Percentiles rank a stretch among this genome's conserved stretches.
These are phyloP conservation scores for Epinotia brunnichana DNA, from an alignment of 2,888 invertebrate genomes.

Conservation along the genomic window DNA sequence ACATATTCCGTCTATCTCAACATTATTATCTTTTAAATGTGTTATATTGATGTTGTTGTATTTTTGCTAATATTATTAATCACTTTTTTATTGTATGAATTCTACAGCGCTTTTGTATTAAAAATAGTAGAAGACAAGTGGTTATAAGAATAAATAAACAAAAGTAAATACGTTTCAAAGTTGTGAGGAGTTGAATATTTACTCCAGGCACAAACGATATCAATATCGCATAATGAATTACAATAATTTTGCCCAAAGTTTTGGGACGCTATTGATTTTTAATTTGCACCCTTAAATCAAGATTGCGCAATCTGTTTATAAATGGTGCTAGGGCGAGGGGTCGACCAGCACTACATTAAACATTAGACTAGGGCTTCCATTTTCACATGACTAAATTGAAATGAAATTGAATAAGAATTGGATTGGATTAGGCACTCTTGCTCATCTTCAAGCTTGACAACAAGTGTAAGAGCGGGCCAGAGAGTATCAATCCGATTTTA, in stretches of 20 bases:
- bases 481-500: too few relatives aligned
- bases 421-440: background rate
- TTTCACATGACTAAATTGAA: background rate
- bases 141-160: too few relatives aligned
- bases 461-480: background rate
- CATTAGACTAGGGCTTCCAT: slow-evolving; percentile 50
- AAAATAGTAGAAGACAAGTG: too few relatives aligned
- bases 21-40: too few relatives aligned
- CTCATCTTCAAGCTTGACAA: background rate
- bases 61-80: too few relatives aligned
- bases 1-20: too few relatives aligned
- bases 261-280: slow-evolving; percentile 67
- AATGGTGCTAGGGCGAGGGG: slow-evolving; percentile 67
- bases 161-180: too few relatives aligned
- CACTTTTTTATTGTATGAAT: too few relatives aligned
- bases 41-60: too few relatives aligned
- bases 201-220: slow-evolving; percentile 25
- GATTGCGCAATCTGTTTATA: slow-evolving; percentile 74
- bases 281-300: slow-evolving; percentile 69
- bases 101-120: too few relatives aligned
- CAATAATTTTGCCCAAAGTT: slow-evolving; percentile 44
- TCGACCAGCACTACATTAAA: slow-evolving; percentile 68
- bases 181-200: background rate
- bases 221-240: slow-evolving; percentile 39
- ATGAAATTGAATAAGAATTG: background rate